phyloP scores from a whole-genome alignment of 1,140 invertebrate genomes.

The Rhagoletis zephyria region DNA sequence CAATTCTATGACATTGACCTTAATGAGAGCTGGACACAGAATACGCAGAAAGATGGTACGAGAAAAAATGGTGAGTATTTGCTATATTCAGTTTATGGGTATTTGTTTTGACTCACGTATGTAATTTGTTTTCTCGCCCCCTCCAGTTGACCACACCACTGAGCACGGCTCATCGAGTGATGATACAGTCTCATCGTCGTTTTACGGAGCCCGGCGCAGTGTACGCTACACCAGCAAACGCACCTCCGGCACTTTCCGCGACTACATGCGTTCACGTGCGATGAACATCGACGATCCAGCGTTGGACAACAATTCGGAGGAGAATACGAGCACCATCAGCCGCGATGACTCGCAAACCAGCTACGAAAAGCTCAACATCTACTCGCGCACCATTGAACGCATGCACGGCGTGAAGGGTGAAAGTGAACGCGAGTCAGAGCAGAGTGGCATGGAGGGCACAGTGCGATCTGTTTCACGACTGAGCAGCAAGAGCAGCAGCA shows the following conservation, averaged over 20 bases:
- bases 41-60: slow-evolving; percentile 57
- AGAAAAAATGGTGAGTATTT: slow-evolving; percentile 63
- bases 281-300: slow-evolving; percentile 67
- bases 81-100: background rate
- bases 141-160: slow-evolving; percentile 56
- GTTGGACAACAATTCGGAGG: slow-evolving; percentile 65
- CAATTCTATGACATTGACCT: slow-evolving; percentile 69
- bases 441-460: slow-evolving; percentile 56
- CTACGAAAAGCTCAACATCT: slow-evolving; percentile 65
- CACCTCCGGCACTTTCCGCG: slow-evolving; percentile 68
- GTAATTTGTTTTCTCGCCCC: background rate
- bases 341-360: slow-evolving; percentile 67
- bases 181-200: slow-evolving; percentile 70
- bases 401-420: slow-evolving; percentile 62
- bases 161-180: slow-evolving; percentile 69
- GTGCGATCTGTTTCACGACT: slow-evolving; percentile 53
- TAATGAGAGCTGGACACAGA: slow-evolving; percentile 64
- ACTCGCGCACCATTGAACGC: slow-evolving; percentile 63
- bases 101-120: background rate
- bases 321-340: slow-evolving; percentile 68
- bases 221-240: slow-evolving; percentile 71
- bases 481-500: slow-evolving; percentile 55
- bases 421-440: slow-evolving; percentile 59
- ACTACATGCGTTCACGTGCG: slow-evolving; percentile 69
- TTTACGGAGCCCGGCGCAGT: slow-evolving; percentile 69